Base-by-base conservation (phyloP, 1,140 invertebrate species). In the Phocides pigmalion region DNA sequence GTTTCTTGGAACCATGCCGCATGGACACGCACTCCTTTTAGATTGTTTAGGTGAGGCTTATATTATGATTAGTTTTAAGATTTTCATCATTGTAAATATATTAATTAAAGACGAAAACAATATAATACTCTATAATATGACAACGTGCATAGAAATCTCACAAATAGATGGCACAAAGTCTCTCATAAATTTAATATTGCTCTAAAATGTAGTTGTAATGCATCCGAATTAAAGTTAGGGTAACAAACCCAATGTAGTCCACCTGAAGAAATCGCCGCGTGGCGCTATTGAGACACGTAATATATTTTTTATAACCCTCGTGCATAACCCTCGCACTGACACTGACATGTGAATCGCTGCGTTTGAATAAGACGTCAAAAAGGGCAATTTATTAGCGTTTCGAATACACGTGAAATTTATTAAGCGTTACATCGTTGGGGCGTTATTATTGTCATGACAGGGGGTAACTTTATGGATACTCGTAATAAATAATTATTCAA, bases 361-460 rank as follows among this genome's bases (percentile, higher is more conserved):
- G 66, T 66, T 35, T 84, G 82, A 87, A 84, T 76, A 82, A 89
- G 79, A 84, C 79, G 80, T 85, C 84, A 80, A 89, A 89, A 89
- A 86, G 83, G 81, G 76, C 87, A 89, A 87, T 86, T 81, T 79
- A 73, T 75, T 69, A 62, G 68, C 67, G 74, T 73, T 70, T 68
- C 64, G 68, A 68, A 71, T 69, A 62, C 74, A 77, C 69, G 73
- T 74, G 82, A 72, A 82, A 81, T 87, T 87, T 89, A 85, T 85
- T 82, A 83, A 75, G 70, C 82, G 77, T 81, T 82, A 79, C 81
- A 84, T 82, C 80, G 77, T 75, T 81, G 64, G 81, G 82, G 83
- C 61, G 78, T 72, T 68, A 71, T 74, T 72, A 74, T 74, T 70
- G 69, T 69, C 74, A 64, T 64, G 35, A 53, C 66, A 75, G 75